A percentile compares a stretch with the other conserved stretches of the same genome.
Evolutionary conservation across 2,113 vertebrate genomes (phyloP).

Genomic region (Eulemur macaco): DNA sequence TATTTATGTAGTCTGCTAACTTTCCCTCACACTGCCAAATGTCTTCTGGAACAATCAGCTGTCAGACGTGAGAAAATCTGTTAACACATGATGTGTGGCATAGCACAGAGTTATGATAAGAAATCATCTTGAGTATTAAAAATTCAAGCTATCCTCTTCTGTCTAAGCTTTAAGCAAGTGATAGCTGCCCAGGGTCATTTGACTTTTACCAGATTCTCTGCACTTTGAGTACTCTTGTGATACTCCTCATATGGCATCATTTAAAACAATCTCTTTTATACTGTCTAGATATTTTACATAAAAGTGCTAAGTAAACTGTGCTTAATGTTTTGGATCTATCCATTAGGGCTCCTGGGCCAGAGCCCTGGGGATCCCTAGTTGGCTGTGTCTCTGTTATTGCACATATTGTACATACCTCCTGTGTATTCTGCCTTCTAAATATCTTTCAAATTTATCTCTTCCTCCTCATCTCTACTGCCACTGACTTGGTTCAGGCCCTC

Average conservation of each 20-base stretch:
- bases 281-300: neutral
- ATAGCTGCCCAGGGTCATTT: neutral
- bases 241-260: neutral
- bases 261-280: neutral
- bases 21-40: neutral
- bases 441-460: neutral
- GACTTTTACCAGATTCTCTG: neutral
- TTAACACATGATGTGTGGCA: neutral
- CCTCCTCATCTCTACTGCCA: neutral
- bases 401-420: neutral
- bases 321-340: neutral
- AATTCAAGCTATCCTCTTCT: constrained; percentile 5
- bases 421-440: neutral
- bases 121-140: constrained; percentile 9
- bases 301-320: neutral
- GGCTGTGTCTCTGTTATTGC: neutral
- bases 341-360: neutral
- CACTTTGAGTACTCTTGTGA: neutral
- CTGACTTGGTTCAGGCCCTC: neutral
- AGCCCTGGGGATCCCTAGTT: neutral
- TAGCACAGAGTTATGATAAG: neutral
- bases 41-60: constrained; percentile 24
- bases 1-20: neutral
- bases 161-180: constrained; percentile 30
- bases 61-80: constrained; percentile 24